phyloP scores from a whole-genome alignment of 2,113 vertebrate species.

The Menura novaehollandiae region DNA sequence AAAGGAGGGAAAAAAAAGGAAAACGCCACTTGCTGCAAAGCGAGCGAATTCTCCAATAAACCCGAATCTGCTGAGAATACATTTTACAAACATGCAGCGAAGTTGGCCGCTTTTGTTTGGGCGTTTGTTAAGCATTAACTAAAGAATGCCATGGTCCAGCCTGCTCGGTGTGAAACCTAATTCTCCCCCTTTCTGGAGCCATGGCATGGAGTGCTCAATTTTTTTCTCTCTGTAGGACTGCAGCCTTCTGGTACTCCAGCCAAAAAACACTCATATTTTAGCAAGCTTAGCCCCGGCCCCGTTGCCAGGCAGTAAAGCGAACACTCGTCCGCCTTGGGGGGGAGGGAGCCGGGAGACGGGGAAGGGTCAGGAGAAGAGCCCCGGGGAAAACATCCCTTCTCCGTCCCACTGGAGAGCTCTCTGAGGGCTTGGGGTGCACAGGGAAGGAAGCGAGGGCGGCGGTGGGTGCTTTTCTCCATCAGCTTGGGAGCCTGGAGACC shows the following conservation, averaged over 20 bases:
- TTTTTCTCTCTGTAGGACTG: constrained; percentile 84
- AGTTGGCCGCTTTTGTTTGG: constrained; percentile 81
- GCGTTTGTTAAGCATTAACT: constrained; percentile 87
- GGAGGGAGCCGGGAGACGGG: constrained; percentile 39
- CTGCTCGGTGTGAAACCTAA: constrained; percentile 84
- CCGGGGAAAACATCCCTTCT: not conserved
- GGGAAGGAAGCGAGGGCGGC: rapidly evolving
- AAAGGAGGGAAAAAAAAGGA: constrained; percentile 36
- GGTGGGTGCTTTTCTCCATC: not conserved
- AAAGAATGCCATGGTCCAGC: constrained; percentile 84
- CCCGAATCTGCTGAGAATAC: constrained; percentile 82
- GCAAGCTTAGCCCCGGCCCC: constrained; percentile 77
- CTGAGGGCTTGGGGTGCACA: not conserved
- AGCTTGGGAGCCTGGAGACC: not conserved
- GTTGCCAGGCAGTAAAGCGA: constrained; percentile 84
- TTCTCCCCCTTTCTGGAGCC: constrained; percentile 86
- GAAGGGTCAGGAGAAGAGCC: constrained; percentile 66
- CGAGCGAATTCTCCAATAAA: constrained; percentile 68
- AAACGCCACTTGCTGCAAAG: constrained; percentile 55
- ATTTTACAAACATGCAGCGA: constrained; percentile 79
- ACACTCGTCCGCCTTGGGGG: constrained; percentile 72
- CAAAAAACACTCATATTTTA: constrained; percentile 85
- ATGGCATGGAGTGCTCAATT: constrained; percentile 84
- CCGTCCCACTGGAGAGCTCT: not conserved
- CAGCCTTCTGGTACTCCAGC: constrained; percentile 78